These are phyloP conservation scores for Papilio glaucus DNA, from an alignment of 1,140 invertebrate genomes.

Conservation along the genomic window DNA sequence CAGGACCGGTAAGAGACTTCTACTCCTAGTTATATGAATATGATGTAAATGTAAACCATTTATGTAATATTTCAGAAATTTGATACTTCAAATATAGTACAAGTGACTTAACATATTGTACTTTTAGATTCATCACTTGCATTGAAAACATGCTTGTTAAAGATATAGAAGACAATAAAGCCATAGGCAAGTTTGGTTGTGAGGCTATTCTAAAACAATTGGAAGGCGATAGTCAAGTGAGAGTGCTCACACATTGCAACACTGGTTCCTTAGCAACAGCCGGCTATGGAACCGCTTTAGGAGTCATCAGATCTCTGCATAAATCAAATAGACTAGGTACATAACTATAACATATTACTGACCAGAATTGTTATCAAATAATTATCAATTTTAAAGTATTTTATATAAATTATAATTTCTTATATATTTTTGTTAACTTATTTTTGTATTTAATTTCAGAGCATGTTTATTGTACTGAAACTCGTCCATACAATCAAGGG, in stretches of 20 bases:
- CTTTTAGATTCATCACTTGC: constrained; percentile 87
- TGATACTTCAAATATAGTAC: not conserved
- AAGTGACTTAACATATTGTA: constrained; percentile 10
- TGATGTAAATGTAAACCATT: not conserved
- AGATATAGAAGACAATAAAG: constrained; percentile 94
- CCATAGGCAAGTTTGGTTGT: constrained; percentile 92
- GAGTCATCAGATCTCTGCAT: constrained; percentile 94
- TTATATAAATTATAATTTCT: no score
- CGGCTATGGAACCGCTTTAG: constrained; percentile 98
- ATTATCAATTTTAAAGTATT: not conserved
- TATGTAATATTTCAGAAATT: constrained; percentile 18
- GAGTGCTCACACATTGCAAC: constrained; percentile 98
- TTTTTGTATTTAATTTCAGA: constrained; percentile 85
- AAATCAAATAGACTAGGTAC: constrained; percentile 88
- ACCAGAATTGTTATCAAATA: constrained; percentile 11
- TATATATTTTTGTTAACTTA: not conserved
- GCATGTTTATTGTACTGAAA: constrained; percentile 97
- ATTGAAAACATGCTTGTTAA: constrained; percentile 93
- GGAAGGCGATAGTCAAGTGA: constrained; percentile 84
- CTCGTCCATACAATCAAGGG: constrained; percentile 98
- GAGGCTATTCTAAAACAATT: constrained; percentile 87
- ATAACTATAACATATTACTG: constrained; percentile 23
- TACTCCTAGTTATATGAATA: not conserved
- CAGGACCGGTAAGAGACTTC: not conserved
- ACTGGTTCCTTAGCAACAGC: constrained; percentile 98